phyloP scores from a whole-genome alignment of 2,113 vertebrate genomes.

The Macaca mulatta region DNA sequence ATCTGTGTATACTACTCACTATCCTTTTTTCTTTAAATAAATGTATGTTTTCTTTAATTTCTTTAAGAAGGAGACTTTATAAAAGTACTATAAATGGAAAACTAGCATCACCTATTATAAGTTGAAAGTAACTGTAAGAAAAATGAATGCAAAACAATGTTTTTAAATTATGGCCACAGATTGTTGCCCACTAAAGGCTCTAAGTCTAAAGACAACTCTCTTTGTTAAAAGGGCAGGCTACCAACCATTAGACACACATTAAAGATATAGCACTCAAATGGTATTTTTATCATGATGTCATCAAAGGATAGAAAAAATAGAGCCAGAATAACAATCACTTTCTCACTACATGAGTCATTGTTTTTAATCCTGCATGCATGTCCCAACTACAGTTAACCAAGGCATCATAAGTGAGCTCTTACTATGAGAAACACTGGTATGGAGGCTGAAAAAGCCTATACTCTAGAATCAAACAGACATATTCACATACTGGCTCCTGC shows the following conservation, averaged over 20 bases:
- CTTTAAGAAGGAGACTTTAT: neutral
- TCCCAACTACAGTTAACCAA: neutral
- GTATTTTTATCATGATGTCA: constrained; percentile 45
- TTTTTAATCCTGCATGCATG: neutral
- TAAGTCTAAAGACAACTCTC: neutral
- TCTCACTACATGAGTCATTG: constrained; percentile 38
- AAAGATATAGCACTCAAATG: constrained; percentile 26
- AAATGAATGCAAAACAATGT: neutral
- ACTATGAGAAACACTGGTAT: neutral
- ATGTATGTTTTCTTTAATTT: constrained; percentile 21
- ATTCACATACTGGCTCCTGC: neutral
- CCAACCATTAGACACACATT: neutral
- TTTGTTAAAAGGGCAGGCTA: constrained; percentile 6
- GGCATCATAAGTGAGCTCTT: neutral
- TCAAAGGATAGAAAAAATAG: constrained; percentile 55
- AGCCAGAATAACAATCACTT: constrained; percentile 51
- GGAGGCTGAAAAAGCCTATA: neutral
- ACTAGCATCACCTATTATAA: neutral
- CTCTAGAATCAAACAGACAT: neutral
- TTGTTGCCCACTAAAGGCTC: neutral
- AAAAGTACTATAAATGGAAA: neutral
- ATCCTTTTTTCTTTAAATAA: constrained; percentile 37
- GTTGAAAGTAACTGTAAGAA: constrained; percentile 20
- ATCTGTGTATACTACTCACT: neutral
- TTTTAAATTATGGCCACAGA: neutral